Percentiles rank a stretch among this genome's conserved stretches.
Conservation (phyloP, 30 jellyfish, hydroid and myxozoan genomes). For the Pseudorhiza aurosa region DNA sequence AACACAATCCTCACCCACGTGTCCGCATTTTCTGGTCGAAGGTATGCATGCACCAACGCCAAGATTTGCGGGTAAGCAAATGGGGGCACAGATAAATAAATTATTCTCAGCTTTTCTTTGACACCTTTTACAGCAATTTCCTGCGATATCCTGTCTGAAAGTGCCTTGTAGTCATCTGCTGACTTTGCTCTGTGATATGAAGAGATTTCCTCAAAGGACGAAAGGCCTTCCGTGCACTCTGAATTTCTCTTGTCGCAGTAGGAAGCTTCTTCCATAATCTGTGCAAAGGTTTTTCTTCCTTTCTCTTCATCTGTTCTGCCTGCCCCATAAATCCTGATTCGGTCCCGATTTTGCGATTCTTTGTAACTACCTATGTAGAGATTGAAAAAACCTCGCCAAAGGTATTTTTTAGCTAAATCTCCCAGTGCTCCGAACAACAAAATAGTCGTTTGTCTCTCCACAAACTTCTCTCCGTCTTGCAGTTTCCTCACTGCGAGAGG, state of each 20-base stretch:
- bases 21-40: background rate
- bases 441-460: slow-evolving; percentile 21
- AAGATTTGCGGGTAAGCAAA: slow-evolving; percentile 51
- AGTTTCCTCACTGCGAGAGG: background rate
- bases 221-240: background rate
- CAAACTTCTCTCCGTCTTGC: background rate
- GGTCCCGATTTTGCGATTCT: background rate
- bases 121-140: background rate
- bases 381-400: slow-evolving; percentile 67
- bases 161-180: slow-evolving; percentile 16
- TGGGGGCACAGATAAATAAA: slow-evolving; percentile 78
- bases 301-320: slow-evolving; percentile 34
- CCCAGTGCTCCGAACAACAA: slow-evolving; percentile 72
- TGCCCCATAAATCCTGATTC: slow-evolving; percentile 29
- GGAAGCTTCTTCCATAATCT: background rate
- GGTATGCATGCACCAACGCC: slow-evolving; percentile 10
- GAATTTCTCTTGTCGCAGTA: background rate
- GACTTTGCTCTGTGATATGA: slow-evolving; percentile 40
- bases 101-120: slow-evolving; percentile 4
- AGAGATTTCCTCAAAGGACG: background rate
- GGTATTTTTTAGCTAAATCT: slow-evolving; percentile 62
- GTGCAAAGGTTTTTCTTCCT: slow-evolving; percentile 3
- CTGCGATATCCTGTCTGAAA: background rate
- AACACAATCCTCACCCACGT: slow-evolving; percentile 43
- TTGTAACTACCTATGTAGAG: background rate